Percentiles rank a stretch among this genome's conserved stretches.
Conservation (phyloP, 35 echinoderm and acorn worm species). For the Nesometra sesokonis region DNA sequence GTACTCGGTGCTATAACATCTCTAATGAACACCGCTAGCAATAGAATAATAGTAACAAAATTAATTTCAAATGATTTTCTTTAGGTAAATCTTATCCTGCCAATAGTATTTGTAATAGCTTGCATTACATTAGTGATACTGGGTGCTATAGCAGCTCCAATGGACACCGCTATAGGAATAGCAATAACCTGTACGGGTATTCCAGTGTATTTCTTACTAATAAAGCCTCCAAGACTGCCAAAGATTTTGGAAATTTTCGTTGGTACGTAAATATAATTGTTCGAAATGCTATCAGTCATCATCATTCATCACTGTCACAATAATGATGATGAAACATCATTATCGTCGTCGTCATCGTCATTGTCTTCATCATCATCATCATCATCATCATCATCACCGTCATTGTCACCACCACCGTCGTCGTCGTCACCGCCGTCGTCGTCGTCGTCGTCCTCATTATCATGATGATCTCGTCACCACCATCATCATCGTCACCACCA, state of each 20-base stretch:
- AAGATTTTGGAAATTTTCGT: slow-evolving; percentile 7
- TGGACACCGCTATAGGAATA: slow-evolving; percentile 73
- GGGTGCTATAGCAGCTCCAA: slow-evolving; percentile 58
- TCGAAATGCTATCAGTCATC: background rate
- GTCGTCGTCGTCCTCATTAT: too few species aligned
- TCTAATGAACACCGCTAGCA: too few species aligned
- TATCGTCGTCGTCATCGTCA: too few species aligned
- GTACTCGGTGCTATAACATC: too few species aligned
- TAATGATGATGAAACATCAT: background rate
- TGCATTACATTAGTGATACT: slow-evolving; percentile 56
- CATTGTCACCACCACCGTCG: too few species aligned
- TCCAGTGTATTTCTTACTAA: slow-evolving; percentile 74
- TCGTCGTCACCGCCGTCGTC: too few species aligned
- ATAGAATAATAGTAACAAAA: too few species aligned
- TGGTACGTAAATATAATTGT: slow-evolving; percentile 25
- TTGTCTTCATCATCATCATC: too few species aligned
- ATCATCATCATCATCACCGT: too few species aligned
- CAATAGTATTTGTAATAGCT: slow-evolving; percentile 64
- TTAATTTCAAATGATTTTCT: background rate
- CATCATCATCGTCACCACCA: too few species aligned
- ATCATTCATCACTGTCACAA: background rate
- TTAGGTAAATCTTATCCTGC: slow-evolving; percentile 65
- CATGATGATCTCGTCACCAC: too few species aligned
- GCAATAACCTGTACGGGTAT: slow-evolving; percentile 55
- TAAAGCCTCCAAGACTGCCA: slow-evolving; percentile 41